phyloP scores from a whole-genome alignment of 2,797 vertebrate genomes.

The Buphagus erythrorhynchus region DNA sequence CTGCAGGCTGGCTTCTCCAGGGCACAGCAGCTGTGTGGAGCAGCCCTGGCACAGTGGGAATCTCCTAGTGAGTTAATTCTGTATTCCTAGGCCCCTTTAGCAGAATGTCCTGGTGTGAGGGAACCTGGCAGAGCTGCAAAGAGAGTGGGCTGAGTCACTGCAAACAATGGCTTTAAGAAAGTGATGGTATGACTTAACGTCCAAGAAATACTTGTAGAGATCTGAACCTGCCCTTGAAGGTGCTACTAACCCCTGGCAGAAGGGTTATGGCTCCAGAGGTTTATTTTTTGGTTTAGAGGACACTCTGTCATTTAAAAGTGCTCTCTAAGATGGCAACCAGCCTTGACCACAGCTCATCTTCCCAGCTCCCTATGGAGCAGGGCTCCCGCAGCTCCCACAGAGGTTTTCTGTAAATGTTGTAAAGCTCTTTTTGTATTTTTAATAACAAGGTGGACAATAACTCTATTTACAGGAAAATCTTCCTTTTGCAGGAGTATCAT shows the following conservation, averaged over 20 bases:
- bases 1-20: neutral
- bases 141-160: neutral
- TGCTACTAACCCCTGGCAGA: neutral
- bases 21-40: neutral
- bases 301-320: neutral
- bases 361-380: slow-evolving; percentile 1
- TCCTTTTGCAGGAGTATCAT: slow-evolving; percentile 14
- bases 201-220: neutral
- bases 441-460: slow-evolving; percentile 47
- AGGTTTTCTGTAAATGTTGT: slow-evolving; percentile 13
- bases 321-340: slow-evolving; percentile 38
- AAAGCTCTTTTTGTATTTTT: slow-evolving; percentile 57
- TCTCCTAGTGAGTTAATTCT: neutral
- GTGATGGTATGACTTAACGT: neutral
- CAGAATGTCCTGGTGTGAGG: neutral
- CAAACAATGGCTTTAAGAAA: neutral
- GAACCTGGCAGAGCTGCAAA: neutral
- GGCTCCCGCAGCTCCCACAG: neutral
- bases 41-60: neutral
- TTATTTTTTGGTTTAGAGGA: neutral
- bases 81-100: neutral
- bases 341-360: slow-evolving; percentile 7
- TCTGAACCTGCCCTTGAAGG: neutral
- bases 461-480: slow-evolving; percentile 50
- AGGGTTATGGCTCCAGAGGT: neutral